Conservation (phyloP, 2,113 vertebrate genomes). For the Nesogale talazaci region DNA sequence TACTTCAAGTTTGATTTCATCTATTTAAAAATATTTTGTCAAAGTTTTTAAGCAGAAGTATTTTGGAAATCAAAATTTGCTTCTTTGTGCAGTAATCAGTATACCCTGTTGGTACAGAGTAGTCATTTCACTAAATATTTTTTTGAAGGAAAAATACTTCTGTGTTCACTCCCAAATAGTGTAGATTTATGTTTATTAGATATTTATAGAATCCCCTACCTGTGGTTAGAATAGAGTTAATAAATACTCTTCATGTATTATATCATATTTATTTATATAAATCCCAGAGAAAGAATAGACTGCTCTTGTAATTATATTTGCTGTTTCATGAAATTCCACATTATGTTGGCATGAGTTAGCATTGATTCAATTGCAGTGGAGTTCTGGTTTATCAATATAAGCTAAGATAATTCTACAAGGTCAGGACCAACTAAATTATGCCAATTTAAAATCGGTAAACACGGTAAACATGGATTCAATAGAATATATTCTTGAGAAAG, state of each 20-base stretch:
- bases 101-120: neutral
- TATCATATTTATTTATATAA: neutral
- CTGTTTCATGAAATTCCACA: neutral
- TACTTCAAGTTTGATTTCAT: conserved; percentile 15
- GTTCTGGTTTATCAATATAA: neutral
- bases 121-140: neutral
- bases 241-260: neutral
- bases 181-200: conserved; percentile 21
- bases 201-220: neutral
- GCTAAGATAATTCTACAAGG: neutral
- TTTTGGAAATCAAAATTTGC: conserved; percentile 20
- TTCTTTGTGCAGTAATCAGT: neutral
- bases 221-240: neutral
- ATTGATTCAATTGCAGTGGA: neutral
- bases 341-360: neutral
- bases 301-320: too few species aligned
- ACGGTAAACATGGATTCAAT: neutral
- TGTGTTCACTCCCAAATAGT: conserved; percentile 11
- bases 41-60: neutral
- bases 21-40: neutral
- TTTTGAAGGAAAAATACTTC: neutral
- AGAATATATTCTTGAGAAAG: neutral
- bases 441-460: conserved; percentile 27
- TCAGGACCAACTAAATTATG: conserved; percentile 24
- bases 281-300: too few species aligned